Conservation (phyloP, 2,888 invertebrate genomes). For the Ecdyonurus torrentis region DNA sequence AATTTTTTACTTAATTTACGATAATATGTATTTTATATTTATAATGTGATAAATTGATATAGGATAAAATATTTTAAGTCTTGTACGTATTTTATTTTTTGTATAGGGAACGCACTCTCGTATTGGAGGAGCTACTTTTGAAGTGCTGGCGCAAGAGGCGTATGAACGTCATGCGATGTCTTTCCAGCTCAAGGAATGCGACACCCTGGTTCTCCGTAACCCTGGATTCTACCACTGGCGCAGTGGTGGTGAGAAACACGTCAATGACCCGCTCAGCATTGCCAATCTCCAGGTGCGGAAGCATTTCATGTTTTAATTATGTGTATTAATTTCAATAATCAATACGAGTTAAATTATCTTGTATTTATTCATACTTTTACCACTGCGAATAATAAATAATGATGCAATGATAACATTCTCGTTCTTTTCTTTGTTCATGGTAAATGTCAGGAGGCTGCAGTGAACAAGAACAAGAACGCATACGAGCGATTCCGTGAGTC, state of each 20-base stretch:
- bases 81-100: slow-evolving; percentile 6
- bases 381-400: too few relatives aligned
- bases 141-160: slow-evolving; percentile 71
- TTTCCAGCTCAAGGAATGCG: slow-evolving; percentile 46
- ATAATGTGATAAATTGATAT: slow-evolving; percentile 20
- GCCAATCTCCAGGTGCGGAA: slow-evolving; percentile 48
- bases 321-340: too few relatives aligned
- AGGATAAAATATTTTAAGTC: too few relatives aligned
- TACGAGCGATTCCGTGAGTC: slow-evolving; percentile 75
- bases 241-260: slow-evolving; percentile 91
- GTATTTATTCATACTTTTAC: too few relatives aligned
- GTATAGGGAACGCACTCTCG: slow-evolving; percentile 45
- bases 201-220: slow-evolving; percentile 59
- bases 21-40: neutral
- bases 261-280: slow-evolving; percentile 83
- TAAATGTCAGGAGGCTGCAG: slow-evolving; percentile 72
- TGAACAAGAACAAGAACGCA: slow-evolving; percentile 59
- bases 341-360: too few relatives aligned
- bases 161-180: slow-evolving; percentile 65
- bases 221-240: slow-evolving; percentile 96
- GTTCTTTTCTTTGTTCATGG: too few relatives aligned
- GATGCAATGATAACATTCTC: too few relatives aligned
- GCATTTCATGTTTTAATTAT: slow-evolving; percentile 3
- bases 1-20: neutral
- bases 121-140: slow-evolving; percentile 80